Percentiles rank a stretch among this genome's conserved stretches.
These are phyloP conservation scores for Odobenus rosmarus DNA, from an alignment of 2,113 vertebrate species.

Conservation along the genomic window DNA sequence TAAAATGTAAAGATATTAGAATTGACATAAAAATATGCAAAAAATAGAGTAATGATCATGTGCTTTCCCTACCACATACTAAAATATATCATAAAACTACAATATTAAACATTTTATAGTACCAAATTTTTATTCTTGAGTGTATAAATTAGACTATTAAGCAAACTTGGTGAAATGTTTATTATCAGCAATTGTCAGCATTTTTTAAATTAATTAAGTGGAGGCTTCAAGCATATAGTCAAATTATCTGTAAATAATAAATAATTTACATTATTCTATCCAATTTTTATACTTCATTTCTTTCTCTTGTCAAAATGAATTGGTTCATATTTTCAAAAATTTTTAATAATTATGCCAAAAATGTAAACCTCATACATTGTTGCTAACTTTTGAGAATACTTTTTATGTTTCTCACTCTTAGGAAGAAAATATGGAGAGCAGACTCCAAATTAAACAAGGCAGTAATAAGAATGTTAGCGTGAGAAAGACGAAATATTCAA, in stretches of 20 bases:
- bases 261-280: background rate
- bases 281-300: background rate
- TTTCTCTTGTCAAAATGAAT: background rate
- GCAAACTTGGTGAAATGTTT: background rate
- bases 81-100: background rate
- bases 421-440: background rate
- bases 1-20: background rate
- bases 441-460: background rate
- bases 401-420: background rate
- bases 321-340: conserved; percentile 2
- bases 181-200: background rate
- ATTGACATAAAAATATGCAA: background rate
- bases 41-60: background rate
- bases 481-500: background rate
- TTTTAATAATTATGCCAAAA: background rate
- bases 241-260: background rate
- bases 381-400: background rate
- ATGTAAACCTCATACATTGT: background rate
- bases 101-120: background rate
- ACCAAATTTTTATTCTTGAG: background rate
- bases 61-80: background rate
- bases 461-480: background rate
- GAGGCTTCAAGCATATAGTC: background rate
- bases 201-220: background rate
- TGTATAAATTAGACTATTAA: background rate